These are phyloP conservation scores for Ichneumoninae sp. DNA, from an alignment of 2,888 invertebrate species.

Conservation along the genomic window DNA sequence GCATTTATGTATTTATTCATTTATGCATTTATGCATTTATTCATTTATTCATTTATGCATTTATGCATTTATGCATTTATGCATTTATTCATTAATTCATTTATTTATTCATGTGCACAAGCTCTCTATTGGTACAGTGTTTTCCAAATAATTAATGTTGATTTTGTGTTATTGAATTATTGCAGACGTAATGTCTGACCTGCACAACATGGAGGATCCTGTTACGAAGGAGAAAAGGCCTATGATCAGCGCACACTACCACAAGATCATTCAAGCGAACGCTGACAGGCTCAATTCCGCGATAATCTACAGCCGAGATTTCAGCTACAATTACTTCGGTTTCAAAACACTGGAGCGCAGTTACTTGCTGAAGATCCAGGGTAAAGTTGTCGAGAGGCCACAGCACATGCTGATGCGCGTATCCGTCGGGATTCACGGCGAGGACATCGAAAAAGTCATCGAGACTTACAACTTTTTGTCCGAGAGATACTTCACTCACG, in stretches of 20 bases:
- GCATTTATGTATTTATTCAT: too few relatives aligned
- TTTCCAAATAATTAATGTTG: constrained; percentile 19
- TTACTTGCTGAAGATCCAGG: constrained; percentile 95
- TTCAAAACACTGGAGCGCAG: constrained; percentile 99
- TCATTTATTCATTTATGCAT: neutral
- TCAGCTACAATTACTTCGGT: constrained; percentile 99
- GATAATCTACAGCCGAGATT: constrained; percentile 98
- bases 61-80: too few relatives aligned
- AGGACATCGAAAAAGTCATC: constrained; percentile 96
- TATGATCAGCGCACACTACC: constrained; percentile 94
- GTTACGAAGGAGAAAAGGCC: constrained; percentile 90
- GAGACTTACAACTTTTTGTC: constrained; percentile 98
- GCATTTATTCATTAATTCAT: too few relatives aligned
- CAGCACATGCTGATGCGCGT: constrained; percentile 99
- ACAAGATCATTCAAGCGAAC: constrained; percentile 93
- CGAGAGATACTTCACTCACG: constrained; percentile 98
- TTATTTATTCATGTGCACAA: too few relatives aligned
- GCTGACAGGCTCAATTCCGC: constrained; percentile 96
- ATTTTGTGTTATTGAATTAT: constrained; percentile 69
- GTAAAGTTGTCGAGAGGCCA: constrained; percentile 97
- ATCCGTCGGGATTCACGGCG: constrained; percentile 97
- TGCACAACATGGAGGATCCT: constrained; percentile 91
- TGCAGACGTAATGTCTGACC: constrained; percentile 95
- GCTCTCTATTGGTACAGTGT: neutral
- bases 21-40: too few relatives aligned